These are phyloP conservation scores for Spatulosminthurus flaviceps DNA, from an alignment of 2,888 invertebrate species.

Conservation along the genomic window DNA sequence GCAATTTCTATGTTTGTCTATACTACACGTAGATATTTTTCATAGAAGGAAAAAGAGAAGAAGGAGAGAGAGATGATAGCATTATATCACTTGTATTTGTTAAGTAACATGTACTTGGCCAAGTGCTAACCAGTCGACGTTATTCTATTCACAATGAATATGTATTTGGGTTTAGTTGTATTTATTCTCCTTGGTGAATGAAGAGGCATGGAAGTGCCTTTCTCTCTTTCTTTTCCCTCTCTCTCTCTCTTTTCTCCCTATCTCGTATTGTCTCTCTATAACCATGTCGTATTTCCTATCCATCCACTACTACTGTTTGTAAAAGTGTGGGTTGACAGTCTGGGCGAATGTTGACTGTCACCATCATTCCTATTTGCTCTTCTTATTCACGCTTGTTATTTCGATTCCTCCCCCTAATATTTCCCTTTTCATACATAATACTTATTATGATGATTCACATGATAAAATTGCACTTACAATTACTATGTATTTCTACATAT, in stretches of 20 bases:
- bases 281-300: slow-evolving; percentile 1
- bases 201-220: background rate
- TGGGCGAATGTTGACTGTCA: slow-evolving; percentile 37
- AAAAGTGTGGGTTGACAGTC: slow-evolving; percentile 33
- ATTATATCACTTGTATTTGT: slow-evolving; percentile 7
- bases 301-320: background rate
- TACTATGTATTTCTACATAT: too few species aligned
- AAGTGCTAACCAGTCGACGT: background rate
- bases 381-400: slow-evolving; percentile 44
- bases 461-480: too few species aligned
- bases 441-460: too few species aligned
- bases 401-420: slow-evolving; percentile 20
- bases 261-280: too few species aligned
- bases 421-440: too few species aligned
- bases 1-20: too few species aligned
- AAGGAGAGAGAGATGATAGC: background rate
- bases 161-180: slow-evolving; percentile 1
- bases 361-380: slow-evolving; percentile 41
- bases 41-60: too few species aligned
- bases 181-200: background rate
- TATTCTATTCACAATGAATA: slow-evolving; percentile 1
- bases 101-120: background rate
- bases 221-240: background rate
- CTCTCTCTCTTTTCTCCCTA: background rate
- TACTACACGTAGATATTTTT: too few species aligned